A percentile compares a stretch with the other conserved stretches of the same genome.
phyloP scores from a whole-genome alignment of 2,888 invertebrate genomes.

The Heliconius charithonia region DNA sequence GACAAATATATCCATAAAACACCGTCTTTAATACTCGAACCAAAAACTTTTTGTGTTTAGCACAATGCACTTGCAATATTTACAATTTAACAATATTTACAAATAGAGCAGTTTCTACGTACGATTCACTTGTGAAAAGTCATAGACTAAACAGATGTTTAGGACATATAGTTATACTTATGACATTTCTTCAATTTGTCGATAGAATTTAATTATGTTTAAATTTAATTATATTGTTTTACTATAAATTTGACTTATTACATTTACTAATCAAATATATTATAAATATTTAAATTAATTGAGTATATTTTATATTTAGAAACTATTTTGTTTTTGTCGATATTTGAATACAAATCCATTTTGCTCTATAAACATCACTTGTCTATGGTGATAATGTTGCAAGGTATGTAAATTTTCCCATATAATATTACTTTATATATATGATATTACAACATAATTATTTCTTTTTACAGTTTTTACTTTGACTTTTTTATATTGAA shows the following conservation, averaged over 20 bases:
- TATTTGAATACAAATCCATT: not conserved
- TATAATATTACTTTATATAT: no score
- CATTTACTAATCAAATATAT: not conserved
- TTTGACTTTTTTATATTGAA: no score
- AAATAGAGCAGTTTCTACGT: slow-evolving; percentile 72
- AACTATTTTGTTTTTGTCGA: slow-evolving; percentile 20
- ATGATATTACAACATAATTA: no score
- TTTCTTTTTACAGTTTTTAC: no score
- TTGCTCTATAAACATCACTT: slow-evolving; percentile 38
- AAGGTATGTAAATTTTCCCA: slow-evolving; percentile 14
- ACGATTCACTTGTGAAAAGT: slow-evolving; percentile 62
- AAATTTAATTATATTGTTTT: not conserved
- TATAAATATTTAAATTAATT: not conserved
- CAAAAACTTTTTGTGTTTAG: slow-evolving; percentile 50
- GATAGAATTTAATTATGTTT: not conserved
- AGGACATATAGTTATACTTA: not conserved
- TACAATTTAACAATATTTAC: slow-evolving; percentile 75
- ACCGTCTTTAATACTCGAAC: slow-evolving; percentile 54
- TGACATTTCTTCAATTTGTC: not conserved
- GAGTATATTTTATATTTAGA: not conserved
- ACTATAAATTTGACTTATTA: not conserved
- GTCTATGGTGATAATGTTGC: slow-evolving; percentile 50
- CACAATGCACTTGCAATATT: slow-evolving; percentile 60
- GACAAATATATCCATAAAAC: slow-evolving; percentile 63
- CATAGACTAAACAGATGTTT: slow-evolving; percentile 54